A percentile compares a stretch with the other conserved stretches of the same genome.
Evolutionary conservation across 1,140 invertebrate genomes (phyloP).

Genomic region (Danaus plexippus): DNA sequence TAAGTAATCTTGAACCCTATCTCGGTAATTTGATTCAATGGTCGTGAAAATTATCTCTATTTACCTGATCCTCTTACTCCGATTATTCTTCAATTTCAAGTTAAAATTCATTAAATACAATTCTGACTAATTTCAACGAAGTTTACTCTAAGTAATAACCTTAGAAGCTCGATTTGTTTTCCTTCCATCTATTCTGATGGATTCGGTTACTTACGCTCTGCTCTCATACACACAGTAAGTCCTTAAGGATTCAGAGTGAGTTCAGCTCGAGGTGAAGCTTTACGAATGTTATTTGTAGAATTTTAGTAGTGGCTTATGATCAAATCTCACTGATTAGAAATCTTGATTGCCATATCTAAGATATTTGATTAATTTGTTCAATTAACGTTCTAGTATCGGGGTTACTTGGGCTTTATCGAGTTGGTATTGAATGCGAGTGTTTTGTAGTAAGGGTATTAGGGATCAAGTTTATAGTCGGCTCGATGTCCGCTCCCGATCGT

Average conservation of each 20-base stretch:
- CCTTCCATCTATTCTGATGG: conserved; percentile 10
- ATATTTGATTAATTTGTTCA: conserved; percentile 15
- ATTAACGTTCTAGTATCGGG: conserved; percentile 14
- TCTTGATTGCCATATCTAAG: conserved; percentile 16
- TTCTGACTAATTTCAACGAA: conserved; percentile 24
- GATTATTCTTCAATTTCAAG: conserved; percentile 20
- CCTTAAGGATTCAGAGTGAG: conserved; percentile 11
- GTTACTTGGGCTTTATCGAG: conserved; percentile 9
- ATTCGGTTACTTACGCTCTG: conserved; percentile 14
- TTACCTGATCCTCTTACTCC: conserved; percentile 12
- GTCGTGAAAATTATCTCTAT: background rate
- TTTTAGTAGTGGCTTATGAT: conserved; percentile 12
- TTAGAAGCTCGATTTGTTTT: conserved; percentile 21
- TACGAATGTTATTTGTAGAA: conserved; percentile 12
- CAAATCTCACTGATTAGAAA: conserved; percentile 15
- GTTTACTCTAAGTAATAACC: conserved; percentile 22
- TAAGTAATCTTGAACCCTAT: too few species aligned
- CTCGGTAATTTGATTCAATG: too few species aligned
- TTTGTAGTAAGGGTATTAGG: conserved; percentile 15
- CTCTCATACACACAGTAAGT: conserved; percentile 5
- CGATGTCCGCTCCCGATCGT: conserved; percentile 35
- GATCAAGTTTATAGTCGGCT: conserved; percentile 27
- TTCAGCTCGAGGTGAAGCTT: conserved; percentile 1
- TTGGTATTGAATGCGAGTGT: conserved; percentile 16
- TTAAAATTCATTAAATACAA: conserved; percentile 16